Conservation (phyloP, 1,140 invertebrate genomes). For the Drosophila tani region DNA sequence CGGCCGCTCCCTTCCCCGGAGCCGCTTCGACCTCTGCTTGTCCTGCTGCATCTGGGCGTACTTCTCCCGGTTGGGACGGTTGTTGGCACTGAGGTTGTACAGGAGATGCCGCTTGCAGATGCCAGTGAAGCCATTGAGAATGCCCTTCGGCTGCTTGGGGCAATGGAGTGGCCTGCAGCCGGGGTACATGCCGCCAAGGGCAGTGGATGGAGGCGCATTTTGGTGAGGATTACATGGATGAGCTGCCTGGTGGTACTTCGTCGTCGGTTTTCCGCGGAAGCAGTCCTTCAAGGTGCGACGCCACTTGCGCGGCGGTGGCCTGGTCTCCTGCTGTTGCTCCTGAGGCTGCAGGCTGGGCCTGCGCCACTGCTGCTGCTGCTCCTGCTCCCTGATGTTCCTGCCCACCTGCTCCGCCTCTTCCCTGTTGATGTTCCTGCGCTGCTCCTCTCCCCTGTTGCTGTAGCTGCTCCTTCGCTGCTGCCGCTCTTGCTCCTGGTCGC, state of each 20-base stretch:
- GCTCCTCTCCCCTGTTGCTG: neutral
- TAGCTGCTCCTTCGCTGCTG: too few species aligned
- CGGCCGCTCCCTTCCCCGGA: neutral
- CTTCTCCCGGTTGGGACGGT: neutral
- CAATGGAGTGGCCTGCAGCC: neutral
- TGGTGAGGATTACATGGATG: too few species aligned
- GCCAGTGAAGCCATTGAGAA: conserved; percentile 15
- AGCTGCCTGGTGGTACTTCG: too few species aligned
- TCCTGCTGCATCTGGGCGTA: too few species aligned
- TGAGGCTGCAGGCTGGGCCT: neutral
- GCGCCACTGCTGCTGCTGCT: neutral
- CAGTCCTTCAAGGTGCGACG: neutral
- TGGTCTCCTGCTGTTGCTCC: neutral
- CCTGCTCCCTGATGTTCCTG: neutral
- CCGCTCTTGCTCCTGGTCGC: too few species aligned
- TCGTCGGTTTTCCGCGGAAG: neutral
- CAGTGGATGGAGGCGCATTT: neutral
- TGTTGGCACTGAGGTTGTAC: conserved; percentile 38
- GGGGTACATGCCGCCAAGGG: neutral
- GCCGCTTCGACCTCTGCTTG: neutral
- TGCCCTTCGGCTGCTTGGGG: neutral
- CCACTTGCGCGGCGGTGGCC: neutral
- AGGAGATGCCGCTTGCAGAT: conserved; percentile 56
- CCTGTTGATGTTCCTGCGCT: neutral
- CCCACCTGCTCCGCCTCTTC: neutral